Conservation (phyloP, 23 tunicate species). For the Styela clava region DNA sequence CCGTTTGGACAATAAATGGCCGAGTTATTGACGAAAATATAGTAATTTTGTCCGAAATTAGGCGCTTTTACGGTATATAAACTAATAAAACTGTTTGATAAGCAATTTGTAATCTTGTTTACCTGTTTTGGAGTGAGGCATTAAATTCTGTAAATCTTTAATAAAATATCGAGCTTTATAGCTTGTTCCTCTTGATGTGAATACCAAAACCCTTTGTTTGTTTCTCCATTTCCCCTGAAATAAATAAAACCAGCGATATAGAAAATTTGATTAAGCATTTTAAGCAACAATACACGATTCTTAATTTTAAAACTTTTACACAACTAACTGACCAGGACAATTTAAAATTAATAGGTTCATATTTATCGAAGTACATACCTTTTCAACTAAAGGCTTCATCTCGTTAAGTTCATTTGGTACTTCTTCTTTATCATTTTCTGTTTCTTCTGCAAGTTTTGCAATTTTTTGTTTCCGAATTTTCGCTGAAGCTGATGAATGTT, state of each 20-base stretch:
- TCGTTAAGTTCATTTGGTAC: conserved; percentile 43
- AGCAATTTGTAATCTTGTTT: no score
- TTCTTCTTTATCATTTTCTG: conserved; percentile 25
- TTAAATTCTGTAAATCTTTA: conserved; percentile 63
- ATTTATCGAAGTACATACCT: no score
- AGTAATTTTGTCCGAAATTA: no score
- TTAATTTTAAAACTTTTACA: no score
- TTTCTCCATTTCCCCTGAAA: conserved; percentile 85
- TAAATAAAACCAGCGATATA: neutral
- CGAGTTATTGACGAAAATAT: no score
- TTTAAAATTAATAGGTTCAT: no score
- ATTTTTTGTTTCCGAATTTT: conserved; percentile 31
- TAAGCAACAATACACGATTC: no score
- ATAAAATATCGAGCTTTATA: conserved; percentile 78
- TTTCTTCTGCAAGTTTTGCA: conserved; percentile 19
- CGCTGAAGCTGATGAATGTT: neutral
- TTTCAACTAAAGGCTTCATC: conserved; percentile 44
- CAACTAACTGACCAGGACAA: no score
- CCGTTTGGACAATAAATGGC: no score
- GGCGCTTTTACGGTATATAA: no score
- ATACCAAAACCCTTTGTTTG: conserved; percentile 66
- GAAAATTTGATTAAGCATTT: neutral
- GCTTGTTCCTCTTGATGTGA: conserved; percentile 74
- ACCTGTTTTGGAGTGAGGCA: conserved; percentile 93
- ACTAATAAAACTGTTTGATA: no score